Evolutionary conservation across 2,113 vertebrate genomes (phyloP).

Genomic region (Hydrochoerus hydrochaeris): DNA sequence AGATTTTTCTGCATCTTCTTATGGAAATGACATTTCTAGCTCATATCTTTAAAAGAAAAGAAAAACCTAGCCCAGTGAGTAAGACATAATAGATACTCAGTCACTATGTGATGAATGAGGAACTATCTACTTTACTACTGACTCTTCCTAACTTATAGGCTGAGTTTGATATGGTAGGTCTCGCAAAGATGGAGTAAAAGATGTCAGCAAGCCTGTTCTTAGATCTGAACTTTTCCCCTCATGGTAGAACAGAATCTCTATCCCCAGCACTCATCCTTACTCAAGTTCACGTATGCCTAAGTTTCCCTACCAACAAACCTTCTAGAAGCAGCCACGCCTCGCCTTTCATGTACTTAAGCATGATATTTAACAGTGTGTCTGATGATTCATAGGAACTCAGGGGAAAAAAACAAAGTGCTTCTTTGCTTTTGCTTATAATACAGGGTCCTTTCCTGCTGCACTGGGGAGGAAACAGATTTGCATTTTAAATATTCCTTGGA

Average conservation of each 20-base stretch:
- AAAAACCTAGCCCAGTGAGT: background rate
- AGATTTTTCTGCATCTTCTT: background rate
- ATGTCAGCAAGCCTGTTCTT: background rate
- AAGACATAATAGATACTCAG: background rate
- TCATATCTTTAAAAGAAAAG: background rate
- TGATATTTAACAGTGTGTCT: background rate
- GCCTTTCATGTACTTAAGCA: background rate
- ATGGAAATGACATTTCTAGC: background rate
- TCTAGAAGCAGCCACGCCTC: background rate
- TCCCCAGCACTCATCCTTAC: background rate
- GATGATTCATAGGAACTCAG: background rate
- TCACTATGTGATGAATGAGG: background rate
- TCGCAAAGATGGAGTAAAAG: background rate
- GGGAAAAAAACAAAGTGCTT: background rate
- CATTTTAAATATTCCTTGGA: conserved; percentile 39
- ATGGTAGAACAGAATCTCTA: background rate
- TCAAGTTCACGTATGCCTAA: background rate
- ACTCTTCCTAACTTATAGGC: background rate
- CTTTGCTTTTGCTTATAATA: background rate
- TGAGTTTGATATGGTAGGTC: background rate
- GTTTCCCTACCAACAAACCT: background rate
- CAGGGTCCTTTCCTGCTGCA: background rate
- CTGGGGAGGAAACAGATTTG: conserved; percentile 20
- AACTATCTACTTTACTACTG: background rate
- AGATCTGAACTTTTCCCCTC: background rate